Base-by-base conservation (phyloP, 1,140 invertebrate genomes). In the Drosophila nasuta region DNA sequence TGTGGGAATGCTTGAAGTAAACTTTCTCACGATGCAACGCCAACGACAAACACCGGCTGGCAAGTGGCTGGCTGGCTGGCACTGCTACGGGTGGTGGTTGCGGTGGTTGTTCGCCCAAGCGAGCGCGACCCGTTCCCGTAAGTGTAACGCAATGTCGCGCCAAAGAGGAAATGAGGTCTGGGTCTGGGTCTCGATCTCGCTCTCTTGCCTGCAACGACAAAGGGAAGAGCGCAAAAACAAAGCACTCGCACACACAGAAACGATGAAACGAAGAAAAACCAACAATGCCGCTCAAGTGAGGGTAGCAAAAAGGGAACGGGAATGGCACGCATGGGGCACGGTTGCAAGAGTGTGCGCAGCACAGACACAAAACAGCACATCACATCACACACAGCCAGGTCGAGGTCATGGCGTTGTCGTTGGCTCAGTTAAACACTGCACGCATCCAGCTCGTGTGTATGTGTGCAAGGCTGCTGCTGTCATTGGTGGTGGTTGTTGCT, bases 1-100 rank as follows among this genome's bases (percentile, higher is more conserved):
- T 91, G 91, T 92, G 91, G 91, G 91, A 92, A 92, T 91, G 81
- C 81, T 77, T 82, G 79, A 67, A 85, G 86, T 79, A 75, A 86
- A 91, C 87, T 92, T 92, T 92, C 91, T 92, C 91, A 92, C 91
- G 91, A 92, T 92, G 81, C 75, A 72, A 73, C 58, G 63, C 64
- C 63, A 66, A 71, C 69, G 54, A 64, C 74, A 71, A 79, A 87
- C 76, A 83, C 35, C 35, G 83, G 83, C 83, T 87, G 70, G 64
- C 77, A 77, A 77, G 79, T 74, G 63, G 63, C 72, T 79, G 83
- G 83, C 83, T 87, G 64, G 63, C 72, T 51, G 46, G 67, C 62
- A 69, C 52, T 64, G 75, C 52, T 77, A 65, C 82, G 81, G 85
- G 85, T 89, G 85, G 85, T 88, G 68, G 80, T 74, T 79, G 79